Evolutionary conservation across 30 jellyfish, hydroid and myxozoan species (phyloP), one percentile per base, ranked within the genome.

Genomic region (Hydractinia echinata): DNA sequence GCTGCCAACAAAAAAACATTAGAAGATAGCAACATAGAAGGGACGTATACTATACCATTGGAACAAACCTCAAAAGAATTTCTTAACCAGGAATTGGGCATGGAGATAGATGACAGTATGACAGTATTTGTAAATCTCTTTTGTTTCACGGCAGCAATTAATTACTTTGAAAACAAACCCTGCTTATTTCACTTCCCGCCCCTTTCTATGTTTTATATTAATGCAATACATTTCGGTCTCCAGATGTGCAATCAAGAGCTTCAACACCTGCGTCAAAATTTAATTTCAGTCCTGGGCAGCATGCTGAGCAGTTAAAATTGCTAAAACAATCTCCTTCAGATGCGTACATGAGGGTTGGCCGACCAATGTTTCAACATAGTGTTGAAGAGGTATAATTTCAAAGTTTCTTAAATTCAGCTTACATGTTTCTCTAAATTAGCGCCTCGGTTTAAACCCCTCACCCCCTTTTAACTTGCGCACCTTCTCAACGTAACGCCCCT

Each of bases 201-300:
- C 2, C 44, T 30, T 30, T 30, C 44, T 30, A 30, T 30, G 44
- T 30, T 30, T 30, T 30, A 30, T 30, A 30, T 0, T 30, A 30
- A 30, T 30, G 1, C n/a, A 60, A 60, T 13, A 14, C 1, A 60
- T 60, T 60, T 60, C 44, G 3, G 4, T 19, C 44, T 66, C 44
- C 21, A 52, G 76, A 19, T 49, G 44, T 66, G 14, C 21, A 66
- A 13, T 66, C 21, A n/a, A 44, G 20, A 55, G 51, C 83, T 11
- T 18, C 13, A 13, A 19, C 76, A 66, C 76, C 76, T 66, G 21
- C 9, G 14, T 66, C 76, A 66, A 66, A 66, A 13, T 72, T 72
- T 4, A 72, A 60, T 1, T 77, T 77, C 52, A 77, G 85, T 56
- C 85, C 85, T 77, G 54, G 76, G 5, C 80, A 56, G n/a, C 85